Percentiles rank a stretch among this genome's conserved stretches.
These are phyloP conservation scores for Callospermophilus lateralis DNA, from an alignment of 2,113 vertebrate species.

Conservation along the genomic window DNA sequence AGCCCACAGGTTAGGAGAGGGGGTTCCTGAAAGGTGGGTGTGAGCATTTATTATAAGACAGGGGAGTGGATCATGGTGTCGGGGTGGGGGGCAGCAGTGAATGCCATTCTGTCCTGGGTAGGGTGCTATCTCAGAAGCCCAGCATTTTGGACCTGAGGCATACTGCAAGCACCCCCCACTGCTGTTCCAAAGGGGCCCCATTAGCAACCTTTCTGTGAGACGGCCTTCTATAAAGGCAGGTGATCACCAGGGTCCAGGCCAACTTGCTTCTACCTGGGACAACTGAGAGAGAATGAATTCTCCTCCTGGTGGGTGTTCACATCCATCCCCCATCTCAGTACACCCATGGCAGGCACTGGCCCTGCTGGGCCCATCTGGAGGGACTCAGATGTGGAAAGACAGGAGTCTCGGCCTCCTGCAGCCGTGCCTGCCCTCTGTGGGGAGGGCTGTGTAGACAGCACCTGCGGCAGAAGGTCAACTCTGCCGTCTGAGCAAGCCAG, in stretches of 20 bases:
- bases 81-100: neutral
- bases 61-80: neutral
- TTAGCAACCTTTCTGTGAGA: neutral
- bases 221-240: neutral
- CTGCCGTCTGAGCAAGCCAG: neutral
- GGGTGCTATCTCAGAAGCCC: neutral
- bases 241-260: neutral
- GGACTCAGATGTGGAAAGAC: too few species aligned
- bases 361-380: neutral
- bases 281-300: neutral
- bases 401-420: too few species aligned
- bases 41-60: neutral
- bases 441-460: rapidly evolving
- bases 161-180: neutral
- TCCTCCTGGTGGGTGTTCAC: neutral
- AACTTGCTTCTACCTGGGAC: neutral
- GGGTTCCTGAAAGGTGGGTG: neutral
- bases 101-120: neutral
- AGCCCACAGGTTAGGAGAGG: neutral
- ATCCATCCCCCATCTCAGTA: too few species aligned
- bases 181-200: neutral
- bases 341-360: neutral
- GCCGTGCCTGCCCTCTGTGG: neutral
- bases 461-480: neutral
- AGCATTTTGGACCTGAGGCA: neutral